phyloP scores from a whole-genome alignment of 2,888 invertebrate genomes.

The Athalia circularis region DNA sequence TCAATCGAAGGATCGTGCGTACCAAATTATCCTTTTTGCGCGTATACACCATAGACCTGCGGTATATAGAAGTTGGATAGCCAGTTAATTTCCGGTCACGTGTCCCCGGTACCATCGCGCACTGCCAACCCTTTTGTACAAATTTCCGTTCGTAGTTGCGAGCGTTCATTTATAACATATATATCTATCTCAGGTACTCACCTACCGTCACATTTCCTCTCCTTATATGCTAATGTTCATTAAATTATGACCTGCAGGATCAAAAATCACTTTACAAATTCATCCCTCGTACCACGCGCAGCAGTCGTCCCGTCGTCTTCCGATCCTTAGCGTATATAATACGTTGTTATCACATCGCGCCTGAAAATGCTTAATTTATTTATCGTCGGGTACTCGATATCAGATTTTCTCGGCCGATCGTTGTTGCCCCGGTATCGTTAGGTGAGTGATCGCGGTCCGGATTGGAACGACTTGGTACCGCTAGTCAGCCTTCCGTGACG shows the following conservation, averaged over 20 bases:
- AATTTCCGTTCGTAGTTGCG: slow-evolving; percentile 20
- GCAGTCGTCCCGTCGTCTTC: too few species aligned
- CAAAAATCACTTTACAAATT: too few species aligned
- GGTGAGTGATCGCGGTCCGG: slow-evolving; percentile 10
- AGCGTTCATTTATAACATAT: background rate
- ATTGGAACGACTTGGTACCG: slow-evolving; percentile 29
- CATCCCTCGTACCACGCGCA: too few species aligned
- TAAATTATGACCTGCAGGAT: too few species aligned
- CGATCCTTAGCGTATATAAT: too few species aligned
- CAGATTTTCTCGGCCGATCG: background rate
- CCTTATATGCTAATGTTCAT: slow-evolving; percentile 12
- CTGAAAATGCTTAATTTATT: slow-evolving; percentile 2
- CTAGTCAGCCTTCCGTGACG: slow-evolving; percentile 40
- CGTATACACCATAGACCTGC: background rate
- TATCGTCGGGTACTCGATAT: slow-evolving; percentile 23
- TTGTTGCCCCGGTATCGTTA: background rate
- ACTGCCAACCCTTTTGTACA: slow-evolving; percentile 1
- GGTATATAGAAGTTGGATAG: background rate
- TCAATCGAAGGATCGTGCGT: too few species aligned
- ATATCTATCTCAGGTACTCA: background rate
- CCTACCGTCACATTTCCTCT: background rate
- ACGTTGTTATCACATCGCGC: too few species aligned
- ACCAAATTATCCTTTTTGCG: background rate
- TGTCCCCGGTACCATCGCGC: background rate
- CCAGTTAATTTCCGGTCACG: slow-evolving; percentile 44